These are phyloP conservation scores for Endotricha flammealis DNA, from an alignment of 2,888 invertebrate species.

Conservation along the genomic window DNA sequence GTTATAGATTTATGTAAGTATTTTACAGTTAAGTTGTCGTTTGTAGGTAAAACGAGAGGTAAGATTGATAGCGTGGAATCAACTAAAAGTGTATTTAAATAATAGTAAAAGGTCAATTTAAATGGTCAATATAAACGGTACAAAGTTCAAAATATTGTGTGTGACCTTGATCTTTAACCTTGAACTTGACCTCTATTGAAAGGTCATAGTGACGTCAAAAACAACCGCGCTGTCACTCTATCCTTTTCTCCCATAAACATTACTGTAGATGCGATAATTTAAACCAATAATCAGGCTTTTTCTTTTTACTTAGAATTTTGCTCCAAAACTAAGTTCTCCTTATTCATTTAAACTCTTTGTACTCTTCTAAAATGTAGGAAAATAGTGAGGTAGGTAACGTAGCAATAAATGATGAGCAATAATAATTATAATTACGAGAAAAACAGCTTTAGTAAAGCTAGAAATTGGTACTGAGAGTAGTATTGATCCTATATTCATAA, in stretches of 20 bases:
- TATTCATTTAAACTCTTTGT: slow-evolving; percentile 26
- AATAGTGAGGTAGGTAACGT: slow-evolving; percentile 56
- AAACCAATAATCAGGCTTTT: slow-evolving; percentile 15
- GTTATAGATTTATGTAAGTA: slow-evolving; percentile 51
- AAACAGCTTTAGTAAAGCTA: slow-evolving; percentile 72
- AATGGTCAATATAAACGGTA: too few species aligned
- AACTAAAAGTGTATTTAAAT: too few species aligned
- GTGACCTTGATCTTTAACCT: too few species aligned
- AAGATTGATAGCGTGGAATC: slow-evolving; percentile 1
- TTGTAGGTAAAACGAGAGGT: slow-evolving; percentile 21
- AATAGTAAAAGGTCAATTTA: too few species aligned
- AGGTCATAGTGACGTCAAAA: too few species aligned
- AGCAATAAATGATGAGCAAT: slow-evolving; percentile 75
- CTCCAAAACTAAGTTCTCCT: slow-evolving; percentile 8
- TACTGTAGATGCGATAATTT: slow-evolving; percentile 10
- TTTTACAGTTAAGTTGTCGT: slow-evolving; percentile 32
- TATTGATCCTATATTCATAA: slow-evolving; percentile 53
- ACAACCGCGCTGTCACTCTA: slow-evolving; percentile 11
- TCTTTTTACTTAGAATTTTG: slow-evolving; percentile 11
- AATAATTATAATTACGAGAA: slow-evolving; percentile 48
- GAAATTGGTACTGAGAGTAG: slow-evolving; percentile 71
- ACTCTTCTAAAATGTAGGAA: slow-evolving; percentile 36
- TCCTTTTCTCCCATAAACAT: slow-evolving; percentile 8
- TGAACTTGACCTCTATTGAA: slow-evolving; percentile 16
- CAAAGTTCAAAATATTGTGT: too few species aligned